These are phyloP conservation scores for Fragum sueziense DNA, from an alignment of 2,888 invertebrate species.

Conservation along the genomic window DNA sequence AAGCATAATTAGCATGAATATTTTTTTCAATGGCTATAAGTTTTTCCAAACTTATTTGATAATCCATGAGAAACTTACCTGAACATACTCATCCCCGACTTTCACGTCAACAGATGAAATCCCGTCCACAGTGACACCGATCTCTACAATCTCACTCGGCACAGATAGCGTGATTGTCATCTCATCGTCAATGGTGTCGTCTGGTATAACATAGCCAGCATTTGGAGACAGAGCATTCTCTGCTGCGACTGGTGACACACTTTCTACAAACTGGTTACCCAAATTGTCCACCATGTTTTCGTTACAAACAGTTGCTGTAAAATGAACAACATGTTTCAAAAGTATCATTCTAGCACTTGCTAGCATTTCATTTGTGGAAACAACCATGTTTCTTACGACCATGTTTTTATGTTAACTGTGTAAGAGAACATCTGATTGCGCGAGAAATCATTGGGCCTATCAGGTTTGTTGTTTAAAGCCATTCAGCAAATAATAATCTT, in stretches of 20 bases:
- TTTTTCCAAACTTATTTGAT: no score
- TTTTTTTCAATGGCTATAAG: no score
- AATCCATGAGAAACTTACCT: neutral
- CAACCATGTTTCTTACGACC: no score
- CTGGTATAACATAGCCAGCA: neutral
- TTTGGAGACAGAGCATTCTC: neutral
- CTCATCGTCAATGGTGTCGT: neutral
- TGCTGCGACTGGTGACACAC: neutral
- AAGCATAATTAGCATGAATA: no score
- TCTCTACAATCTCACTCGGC: conserved; percentile 25
- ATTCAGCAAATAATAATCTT: no score
- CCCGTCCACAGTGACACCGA: conserved; percentile 12
- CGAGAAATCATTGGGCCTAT: no score
- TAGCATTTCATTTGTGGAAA: no score
- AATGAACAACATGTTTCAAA: no score
- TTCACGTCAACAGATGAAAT: conserved; percentile 6
- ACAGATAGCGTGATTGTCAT: neutral
- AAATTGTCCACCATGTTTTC: conserved; percentile 23
- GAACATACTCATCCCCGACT: conserved; percentile 4
- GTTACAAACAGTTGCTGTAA: conserved; percentile 11
- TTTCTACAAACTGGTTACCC: conserved; percentile 16
- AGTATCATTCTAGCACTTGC: no score
- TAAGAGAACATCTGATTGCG: no score
- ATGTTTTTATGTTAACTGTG: no score
- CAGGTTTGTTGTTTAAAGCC: no score